Conservation (phyloP, 2,113 vertebrate genomes). For the Hydropotes inermis region DNA sequence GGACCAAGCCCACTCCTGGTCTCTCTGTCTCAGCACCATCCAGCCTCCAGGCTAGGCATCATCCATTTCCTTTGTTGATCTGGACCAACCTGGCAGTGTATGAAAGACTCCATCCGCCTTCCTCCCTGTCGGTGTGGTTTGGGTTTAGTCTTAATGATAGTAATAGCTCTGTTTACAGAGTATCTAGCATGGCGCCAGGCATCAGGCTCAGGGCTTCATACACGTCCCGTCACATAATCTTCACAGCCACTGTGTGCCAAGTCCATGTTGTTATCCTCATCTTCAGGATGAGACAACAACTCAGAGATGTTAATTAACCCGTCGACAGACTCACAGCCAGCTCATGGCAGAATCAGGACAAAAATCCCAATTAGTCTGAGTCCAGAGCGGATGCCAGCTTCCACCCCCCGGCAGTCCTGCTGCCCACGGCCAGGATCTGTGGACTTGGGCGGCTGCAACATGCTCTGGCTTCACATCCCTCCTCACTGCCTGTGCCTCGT, state of each 20-base stretch:
- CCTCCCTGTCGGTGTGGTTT: neutral
- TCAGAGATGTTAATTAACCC: constrained; percentile 37
- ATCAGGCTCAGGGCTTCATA: neutral
- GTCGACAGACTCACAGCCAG: neutral
- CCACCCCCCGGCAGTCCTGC: neutral
- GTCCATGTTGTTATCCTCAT: neutral
- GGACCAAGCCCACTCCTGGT: neutral
- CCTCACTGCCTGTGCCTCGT: neutral
- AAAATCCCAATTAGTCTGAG: neutral
- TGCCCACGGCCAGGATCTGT: neutral
- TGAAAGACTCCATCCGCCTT: neutral
- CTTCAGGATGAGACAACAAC: constrained; percentile 50
- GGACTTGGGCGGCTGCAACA: neutral
- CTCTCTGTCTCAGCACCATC: neutral
- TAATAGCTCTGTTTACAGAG: constrained; percentile 59
- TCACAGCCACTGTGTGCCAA: neutral
- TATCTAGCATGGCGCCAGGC: neutral
- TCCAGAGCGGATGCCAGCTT: neutral
- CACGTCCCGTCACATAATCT: constrained; percentile 5
- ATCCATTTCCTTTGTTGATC: neutral
- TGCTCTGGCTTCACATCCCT: accelerated
- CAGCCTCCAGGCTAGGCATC: neutral
- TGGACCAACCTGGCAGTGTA: neutral
- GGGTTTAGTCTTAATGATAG: constrained; percentile 34
- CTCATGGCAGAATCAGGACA: neutral